phyloP scores from a whole-genome alignment of 2,113 vertebrate species.

The Dromas ardeola region DNA sequence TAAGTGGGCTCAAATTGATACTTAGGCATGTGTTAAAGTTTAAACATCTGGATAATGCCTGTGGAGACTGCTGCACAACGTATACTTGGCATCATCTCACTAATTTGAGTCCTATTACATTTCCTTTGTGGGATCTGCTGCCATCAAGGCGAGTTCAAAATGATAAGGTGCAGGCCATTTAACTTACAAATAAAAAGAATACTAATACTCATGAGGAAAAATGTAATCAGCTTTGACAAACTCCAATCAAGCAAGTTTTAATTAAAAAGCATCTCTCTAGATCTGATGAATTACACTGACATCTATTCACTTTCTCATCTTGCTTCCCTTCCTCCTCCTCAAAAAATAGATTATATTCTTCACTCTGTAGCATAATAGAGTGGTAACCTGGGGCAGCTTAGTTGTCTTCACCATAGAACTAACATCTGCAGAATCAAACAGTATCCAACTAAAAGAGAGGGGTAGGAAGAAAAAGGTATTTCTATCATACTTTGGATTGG shows the following conservation, averaged over 20 bases:
- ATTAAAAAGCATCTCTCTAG: slow-evolving; percentile 18
- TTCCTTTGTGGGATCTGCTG: background rate
- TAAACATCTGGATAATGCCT: background rate
- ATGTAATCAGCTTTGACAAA: background rate
- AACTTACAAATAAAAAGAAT: background rate
- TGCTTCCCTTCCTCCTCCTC: background rate
- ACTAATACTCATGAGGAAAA: background rate
- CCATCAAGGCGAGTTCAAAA: background rate
- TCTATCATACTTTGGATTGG: background rate
- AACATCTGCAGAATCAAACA: background rate
- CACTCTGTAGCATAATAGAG: background rate
- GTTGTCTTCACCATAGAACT: background rate
- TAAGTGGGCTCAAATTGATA: background rate
- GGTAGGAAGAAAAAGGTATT: background rate
- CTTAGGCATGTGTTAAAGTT: background rate
- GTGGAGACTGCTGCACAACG: background rate
- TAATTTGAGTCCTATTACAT: background rate
- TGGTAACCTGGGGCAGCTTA: background rate
- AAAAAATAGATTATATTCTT: background rate
- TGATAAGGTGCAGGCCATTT: background rate
- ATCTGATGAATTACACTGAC: background rate
- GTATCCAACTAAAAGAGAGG: background rate
- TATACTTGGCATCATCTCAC: background rate
- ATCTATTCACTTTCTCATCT: background rate
- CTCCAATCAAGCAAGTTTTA: background rate